Evolutionary conservation across 1,140 invertebrate genomes (phyloP).

Genomic region (Zaprionus africanus): DNA sequence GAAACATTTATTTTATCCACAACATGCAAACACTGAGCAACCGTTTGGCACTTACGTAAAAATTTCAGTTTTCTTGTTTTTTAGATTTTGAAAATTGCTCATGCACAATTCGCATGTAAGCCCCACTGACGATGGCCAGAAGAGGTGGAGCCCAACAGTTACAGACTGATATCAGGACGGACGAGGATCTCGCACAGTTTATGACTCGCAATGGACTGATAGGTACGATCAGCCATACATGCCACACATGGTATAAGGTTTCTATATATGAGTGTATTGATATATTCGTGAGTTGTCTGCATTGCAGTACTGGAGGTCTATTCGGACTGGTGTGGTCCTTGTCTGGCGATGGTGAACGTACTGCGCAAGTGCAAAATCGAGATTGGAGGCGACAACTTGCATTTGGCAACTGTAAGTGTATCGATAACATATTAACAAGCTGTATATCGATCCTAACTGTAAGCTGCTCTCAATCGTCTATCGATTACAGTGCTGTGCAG

Average conservation of each 20-base stretch:
- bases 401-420: conserved; percentile 90
- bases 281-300: too few species aligned
- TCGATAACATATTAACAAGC: too few species aligned
- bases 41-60: conserved; percentile 17
- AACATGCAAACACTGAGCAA: conserved; percentile 14
- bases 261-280: neutral
- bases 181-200: conserved; percentile 94
- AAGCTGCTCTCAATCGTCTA: neutral
- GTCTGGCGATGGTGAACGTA: conserved; percentile 93
- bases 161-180: conserved; percentile 90
- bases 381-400: conserved; percentile 92
- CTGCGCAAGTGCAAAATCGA: conserved; percentile 96
- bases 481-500: conserved; percentile 87
- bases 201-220: conserved; percentile 91
- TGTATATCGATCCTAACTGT: neutral
- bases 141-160: conserved; percentile 90
- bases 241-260: neutral
- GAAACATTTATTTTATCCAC: neutral
- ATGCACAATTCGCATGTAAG: conserved; percentile 16
- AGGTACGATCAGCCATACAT: conserved; percentile 85
- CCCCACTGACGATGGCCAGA: conserved; percentile 85
- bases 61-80: conserved; percentile 23
- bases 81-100: conserved; percentile 14
- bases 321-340: conserved; percentile 96
- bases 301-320: conserved; percentile 93